These are phyloP conservation scores for Cyphomyrus discorhynchus DNA, from an alignment of 2,113 vertebrate genomes.

Conservation along the genomic window DNA sequence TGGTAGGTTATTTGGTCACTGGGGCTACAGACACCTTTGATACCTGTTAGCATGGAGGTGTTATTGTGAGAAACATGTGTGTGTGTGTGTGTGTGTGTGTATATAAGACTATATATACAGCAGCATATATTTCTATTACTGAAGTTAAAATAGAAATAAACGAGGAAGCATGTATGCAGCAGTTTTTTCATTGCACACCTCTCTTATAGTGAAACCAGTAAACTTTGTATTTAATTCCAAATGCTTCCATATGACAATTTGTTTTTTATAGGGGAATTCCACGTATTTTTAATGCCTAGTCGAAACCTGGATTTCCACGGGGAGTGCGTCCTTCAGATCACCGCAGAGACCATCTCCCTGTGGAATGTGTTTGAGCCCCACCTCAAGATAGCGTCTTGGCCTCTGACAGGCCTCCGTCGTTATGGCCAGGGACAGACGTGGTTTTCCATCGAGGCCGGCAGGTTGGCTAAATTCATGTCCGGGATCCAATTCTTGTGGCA, in stretches of 20 bases:
- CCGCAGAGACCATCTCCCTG: conserved; percentile 72
- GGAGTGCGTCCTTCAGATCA: conserved; percentile 79
- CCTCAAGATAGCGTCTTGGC: conserved; percentile 72
- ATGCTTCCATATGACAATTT: conserved; percentile 29
- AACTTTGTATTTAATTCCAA: conserved; percentile 47
- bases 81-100: neutral
- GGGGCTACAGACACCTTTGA: neutral
- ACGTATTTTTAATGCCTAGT: conserved; percentile 78
- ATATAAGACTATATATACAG: neutral
- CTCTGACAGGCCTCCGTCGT: conserved; percentile 67
- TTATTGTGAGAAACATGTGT: neutral
- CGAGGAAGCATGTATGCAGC: neutral
- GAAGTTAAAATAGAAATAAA: neutral
- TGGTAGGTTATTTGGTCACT: conserved; percentile 55
- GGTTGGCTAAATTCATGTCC: conserved; percentile 49
- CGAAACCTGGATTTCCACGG: conserved; percentile 76
- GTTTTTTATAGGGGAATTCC: conserved; percentile 78
- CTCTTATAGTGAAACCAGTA: neutral
- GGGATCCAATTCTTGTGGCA: neutral
- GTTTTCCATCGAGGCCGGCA: conserved; percentile 79
- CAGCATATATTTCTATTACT: neutral
- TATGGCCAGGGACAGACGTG: conserved; percentile 71
- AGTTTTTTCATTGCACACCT: neutral
- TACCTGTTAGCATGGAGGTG: conserved; percentile 11
- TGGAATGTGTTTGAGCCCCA: conserved; percentile 73